Percentiles rank a stretch among this genome's conserved stretches.
Conservation (phyloP, 2,113 vertebrate species). For the Loxodonta africana region DNA sequence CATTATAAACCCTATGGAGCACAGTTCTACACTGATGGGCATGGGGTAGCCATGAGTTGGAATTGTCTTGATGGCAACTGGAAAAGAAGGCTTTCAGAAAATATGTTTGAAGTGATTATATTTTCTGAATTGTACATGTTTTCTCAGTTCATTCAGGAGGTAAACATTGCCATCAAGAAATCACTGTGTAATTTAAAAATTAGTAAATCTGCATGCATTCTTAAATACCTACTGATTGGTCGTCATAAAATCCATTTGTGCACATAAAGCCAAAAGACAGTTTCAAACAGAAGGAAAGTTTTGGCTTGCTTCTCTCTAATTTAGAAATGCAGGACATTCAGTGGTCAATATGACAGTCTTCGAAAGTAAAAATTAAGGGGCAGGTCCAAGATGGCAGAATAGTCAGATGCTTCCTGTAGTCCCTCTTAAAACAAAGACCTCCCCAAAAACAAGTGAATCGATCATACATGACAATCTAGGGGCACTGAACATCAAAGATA, state of each 20-base stretch:
- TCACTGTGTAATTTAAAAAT: constrained; percentile 38
- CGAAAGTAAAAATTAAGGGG: constrained; percentile 42
- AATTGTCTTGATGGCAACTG: background rate
- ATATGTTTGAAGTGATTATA: background rate
- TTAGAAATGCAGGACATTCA: constrained; percentile 35
- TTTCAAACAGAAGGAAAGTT: constrained; percentile 64
- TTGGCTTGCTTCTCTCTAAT: constrained; percentile 60
- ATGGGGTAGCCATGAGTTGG: background rate
- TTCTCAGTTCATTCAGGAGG: constrained; percentile 54
- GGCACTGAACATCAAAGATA: no score
- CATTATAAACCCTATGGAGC: background rate
- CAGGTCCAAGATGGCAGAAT: no score
- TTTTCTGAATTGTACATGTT: constrained; percentile 51
- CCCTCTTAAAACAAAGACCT: no score
- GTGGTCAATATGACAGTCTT: constrained; percentile 49
- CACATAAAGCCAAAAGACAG: background rate
- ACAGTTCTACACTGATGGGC: background rate
- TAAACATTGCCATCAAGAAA: constrained; percentile 52
- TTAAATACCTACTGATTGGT: constrained; percentile 32
- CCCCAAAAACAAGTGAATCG: no score
- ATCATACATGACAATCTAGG: no score
- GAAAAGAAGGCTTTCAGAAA: constrained; percentile 25
- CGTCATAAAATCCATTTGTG: constrained; percentile 53
- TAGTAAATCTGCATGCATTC: constrained; percentile 23
- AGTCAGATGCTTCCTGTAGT: no score